Evolutionary conservation across 2,797 vertebrate species (phyloP).

Genomic region (Sebastolobus altivelis): DNA sequence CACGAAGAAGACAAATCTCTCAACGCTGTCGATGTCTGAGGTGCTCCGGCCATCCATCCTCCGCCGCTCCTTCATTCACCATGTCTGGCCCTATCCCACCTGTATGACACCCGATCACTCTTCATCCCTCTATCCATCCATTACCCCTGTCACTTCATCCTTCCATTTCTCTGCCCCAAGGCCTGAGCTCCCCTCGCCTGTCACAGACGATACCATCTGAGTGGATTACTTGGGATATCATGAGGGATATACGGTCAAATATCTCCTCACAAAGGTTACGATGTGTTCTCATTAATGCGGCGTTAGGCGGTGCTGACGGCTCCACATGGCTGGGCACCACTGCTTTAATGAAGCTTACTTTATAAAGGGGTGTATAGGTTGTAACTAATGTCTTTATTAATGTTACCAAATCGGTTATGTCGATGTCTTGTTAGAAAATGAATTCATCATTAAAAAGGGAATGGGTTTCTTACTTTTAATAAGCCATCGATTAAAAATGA

Average conservation of each 20-base stretch:
- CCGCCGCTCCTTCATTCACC: constrained; percentile 69
- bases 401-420: constrained; percentile 5
- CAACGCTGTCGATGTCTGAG: constrained; percentile 66
- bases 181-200: constrained; percentile 74
- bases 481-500: not conserved
- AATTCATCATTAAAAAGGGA: not conserved
- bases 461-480: constrained; percentile 4
- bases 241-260: constrained; percentile 53
- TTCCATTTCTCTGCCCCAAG: constrained; percentile 78
- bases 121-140: constrained; percentile 78
- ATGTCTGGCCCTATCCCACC: constrained; percentile 78
- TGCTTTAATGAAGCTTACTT: not conserved
- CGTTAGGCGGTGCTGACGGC: not conserved
- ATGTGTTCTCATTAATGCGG: constrained; percentile 47
- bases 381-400: constrained; percentile 2
- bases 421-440: not conserved
- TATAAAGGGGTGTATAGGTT: not conserved
- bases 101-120: constrained; percentile 82
- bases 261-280: constrained; percentile 47
- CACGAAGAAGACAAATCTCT: constrained; percentile 75
- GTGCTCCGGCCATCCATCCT: constrained; percentile 75
- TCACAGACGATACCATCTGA: constrained; percentile 71
- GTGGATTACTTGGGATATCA: constrained; percentile 71
- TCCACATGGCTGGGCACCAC: not conserved
- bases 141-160: constrained; percentile 74